Conservation (phyloP, 2,113 vertebrate species). For the Todiramphus chloris region DNA sequence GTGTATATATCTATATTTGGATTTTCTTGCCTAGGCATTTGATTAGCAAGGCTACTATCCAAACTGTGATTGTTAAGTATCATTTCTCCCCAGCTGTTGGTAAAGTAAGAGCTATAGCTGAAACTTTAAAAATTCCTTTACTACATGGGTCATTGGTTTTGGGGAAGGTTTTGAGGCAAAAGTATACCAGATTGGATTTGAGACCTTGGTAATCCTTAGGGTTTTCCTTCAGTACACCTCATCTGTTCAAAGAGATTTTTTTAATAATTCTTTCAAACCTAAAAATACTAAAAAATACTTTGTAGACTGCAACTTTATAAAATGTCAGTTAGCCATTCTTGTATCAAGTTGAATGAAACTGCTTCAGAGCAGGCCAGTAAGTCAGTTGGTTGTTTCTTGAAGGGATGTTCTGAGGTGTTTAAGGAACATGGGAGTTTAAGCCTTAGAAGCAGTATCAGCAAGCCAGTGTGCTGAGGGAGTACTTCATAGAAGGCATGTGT, state of each 20-base stretch:
- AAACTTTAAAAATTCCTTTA: not conserved
- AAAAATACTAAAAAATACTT: not conserved
- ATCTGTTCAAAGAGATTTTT: not conserved
- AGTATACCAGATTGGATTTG: not conserved
- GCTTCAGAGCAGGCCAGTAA: not conserved
- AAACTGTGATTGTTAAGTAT: not conserved
- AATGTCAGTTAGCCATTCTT: not conserved
- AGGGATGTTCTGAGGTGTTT: not conserved
- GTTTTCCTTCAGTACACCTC: not conserved
- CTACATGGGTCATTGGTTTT: not conserved
- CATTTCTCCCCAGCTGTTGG: not conserved
- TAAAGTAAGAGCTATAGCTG: not conserved
- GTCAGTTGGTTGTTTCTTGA: not conserved
- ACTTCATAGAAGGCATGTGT: not conserved
- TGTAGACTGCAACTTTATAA: not conserved
- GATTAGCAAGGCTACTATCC: not conserved
- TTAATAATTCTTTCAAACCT: not conserved
- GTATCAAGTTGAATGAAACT: not conserved
- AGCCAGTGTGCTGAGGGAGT: not conserved
- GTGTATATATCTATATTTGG: accelerated
- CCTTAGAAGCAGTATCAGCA: not conserved
- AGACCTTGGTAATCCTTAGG: not conserved
- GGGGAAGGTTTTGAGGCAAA: not conserved
- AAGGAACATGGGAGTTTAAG: not conserved
- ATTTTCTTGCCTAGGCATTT: not conserved